Evolutionary conservation across 1,140 invertebrate genomes (phyloP), one percentile per base, ranked within the genome.

Genomic region (Elysia chlorotica): DNA sequence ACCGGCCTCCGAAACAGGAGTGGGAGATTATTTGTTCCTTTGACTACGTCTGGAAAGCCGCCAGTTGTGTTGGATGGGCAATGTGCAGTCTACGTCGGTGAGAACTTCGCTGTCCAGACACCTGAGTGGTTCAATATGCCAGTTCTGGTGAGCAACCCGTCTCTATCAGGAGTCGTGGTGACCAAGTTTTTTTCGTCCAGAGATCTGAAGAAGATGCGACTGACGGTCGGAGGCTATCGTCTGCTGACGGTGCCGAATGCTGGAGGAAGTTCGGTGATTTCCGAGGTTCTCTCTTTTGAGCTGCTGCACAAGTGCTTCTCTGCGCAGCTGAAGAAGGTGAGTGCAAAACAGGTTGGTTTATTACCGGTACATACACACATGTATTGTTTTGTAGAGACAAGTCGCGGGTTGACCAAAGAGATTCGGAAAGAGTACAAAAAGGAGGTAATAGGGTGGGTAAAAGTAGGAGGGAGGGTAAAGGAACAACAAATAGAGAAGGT

Each of bases 211-310:
- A 48, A 71, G 2, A 84, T 86, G 81, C 78, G 25, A 21, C 73
- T 85, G 6, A 81, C 83, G 0, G 71, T 21, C 25, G 78, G 75
- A 35, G 82, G 78, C 19, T 56, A 56, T 10, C 78, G 74, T 68
- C 72, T 85, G 5, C 57, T 71, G 48, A 72, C 75, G 37, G 77
- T 83, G 21, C 84, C 84, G 10, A 87, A 87, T 61, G 85, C 85
- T 33, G 85, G 85, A 2, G 85, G 85, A 23, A 85, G 74, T 48
- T 87, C 85, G 4, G 76, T 85, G 0, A 71, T 83, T 19, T 87
- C 85, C 6, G 85, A 87, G 71, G 81, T 83, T 5, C 63, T 87
- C 31, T 87, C 85, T n/a, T 86, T 81, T 68, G 85, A 87, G 75
- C 33, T 85, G 31, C 70, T 87, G n/a, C 70, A 75, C 54, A 80